Percentiles rank a stretch among this genome's conserved stretches.
phyloP scores from a whole-genome alignment of 2,797 vertebrate species.

The Channallabes apus region DNA sequence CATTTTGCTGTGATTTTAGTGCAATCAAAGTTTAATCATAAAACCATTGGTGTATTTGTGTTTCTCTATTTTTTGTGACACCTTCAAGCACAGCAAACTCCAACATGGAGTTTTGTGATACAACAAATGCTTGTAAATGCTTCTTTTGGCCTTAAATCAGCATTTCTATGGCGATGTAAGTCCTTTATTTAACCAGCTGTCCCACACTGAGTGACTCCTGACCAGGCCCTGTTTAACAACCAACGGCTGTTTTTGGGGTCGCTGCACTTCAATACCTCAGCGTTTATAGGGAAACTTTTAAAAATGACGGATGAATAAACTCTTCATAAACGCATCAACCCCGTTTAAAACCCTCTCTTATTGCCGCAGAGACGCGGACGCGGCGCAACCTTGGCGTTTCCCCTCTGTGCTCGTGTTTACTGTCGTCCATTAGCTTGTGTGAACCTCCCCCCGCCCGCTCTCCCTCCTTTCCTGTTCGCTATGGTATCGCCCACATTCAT shows the following conservation, averaged over 20 bases:
- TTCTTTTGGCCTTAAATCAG: no score
- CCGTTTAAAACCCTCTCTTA: not conserved
- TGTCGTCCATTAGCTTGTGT: slow-evolving; percentile 23
- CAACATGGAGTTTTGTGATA: not conserved
- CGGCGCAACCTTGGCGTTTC: slow-evolving; percentile 12
- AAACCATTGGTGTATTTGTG: no score
- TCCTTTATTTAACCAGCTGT: no score
- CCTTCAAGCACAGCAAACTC: not conserved
- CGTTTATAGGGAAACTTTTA: not conserved
- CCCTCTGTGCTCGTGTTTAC: not conserved
- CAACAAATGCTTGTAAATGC: not conserved
- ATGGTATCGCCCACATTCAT: slow-evolving; percentile 34
- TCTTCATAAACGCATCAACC: not conserved
- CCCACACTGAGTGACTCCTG: not conserved
- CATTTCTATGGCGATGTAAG: no score
- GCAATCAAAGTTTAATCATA: not conserved
- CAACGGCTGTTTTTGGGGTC: not conserved
- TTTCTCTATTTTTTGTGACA: not conserved
- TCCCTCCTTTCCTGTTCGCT: not conserved
- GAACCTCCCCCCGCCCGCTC: not conserved
- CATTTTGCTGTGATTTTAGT: no score
- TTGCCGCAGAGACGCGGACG: not conserved
- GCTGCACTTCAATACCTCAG: not conserved
- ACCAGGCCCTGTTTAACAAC: not conserved
- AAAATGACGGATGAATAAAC: not conserved